Evolutionary conservation across 2,113 vertebrate genomes (phyloP).

Genomic region (Terrapene triunguis): DNA sequence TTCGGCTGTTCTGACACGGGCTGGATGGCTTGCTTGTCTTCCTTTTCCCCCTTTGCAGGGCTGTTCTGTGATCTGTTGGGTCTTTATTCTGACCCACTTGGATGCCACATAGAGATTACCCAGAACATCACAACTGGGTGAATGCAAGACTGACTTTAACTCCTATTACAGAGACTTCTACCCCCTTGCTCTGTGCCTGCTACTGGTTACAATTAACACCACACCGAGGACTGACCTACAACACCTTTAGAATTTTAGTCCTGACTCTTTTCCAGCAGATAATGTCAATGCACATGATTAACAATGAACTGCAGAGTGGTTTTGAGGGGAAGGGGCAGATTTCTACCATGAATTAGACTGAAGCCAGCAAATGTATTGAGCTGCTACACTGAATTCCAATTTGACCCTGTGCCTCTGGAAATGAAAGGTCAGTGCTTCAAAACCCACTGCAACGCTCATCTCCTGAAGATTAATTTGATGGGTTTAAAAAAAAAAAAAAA

Average conservation of each 20-base stretch:
- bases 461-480: conserved; percentile 41
- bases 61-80: background rate
- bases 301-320: background rate
- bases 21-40: background rate
- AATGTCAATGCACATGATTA: background rate
- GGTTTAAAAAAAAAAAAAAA: background rate
- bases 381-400: conserved; percentile 58
- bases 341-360: conserved; percentile 23
- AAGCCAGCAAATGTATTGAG: conserved; percentile 54
- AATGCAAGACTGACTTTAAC: background rate
- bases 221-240: background rate
- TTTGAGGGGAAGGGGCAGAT: background rate
- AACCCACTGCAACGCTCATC: conserved; percentile 2
- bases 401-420: conserved; percentile 56
- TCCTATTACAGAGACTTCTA: background rate
- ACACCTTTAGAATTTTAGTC: background rate
- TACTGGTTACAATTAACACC: background rate
- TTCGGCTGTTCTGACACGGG: background rate
- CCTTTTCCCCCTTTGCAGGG: background rate
- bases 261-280: conserved; percentile 29
- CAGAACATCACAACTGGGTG: background rate
- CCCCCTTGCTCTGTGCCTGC: background rate
- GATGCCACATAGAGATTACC: background rate
- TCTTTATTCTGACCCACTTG: background rate
- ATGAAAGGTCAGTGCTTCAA: conserved; percentile 49